Evolutionary conservation across 2,797 vertebrate genomes (phyloP), one percentile per base, ranked within the genome.

Genomic region (Girardinus metallicus): DNA sequence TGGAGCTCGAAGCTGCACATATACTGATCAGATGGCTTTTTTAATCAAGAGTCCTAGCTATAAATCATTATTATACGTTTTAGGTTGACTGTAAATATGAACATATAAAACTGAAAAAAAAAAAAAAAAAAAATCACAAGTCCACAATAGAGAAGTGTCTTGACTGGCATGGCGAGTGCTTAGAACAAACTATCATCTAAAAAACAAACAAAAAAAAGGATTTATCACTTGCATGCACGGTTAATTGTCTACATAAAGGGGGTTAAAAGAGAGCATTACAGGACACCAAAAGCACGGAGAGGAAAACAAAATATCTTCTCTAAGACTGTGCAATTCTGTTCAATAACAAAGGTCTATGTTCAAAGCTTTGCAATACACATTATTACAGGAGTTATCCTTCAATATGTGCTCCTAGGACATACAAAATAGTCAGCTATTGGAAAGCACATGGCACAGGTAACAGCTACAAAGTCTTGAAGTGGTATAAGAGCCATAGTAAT

Each of bases 211-310:
- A 26, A 10, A 34, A 34, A 5, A 34, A 47, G 26, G 5, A 76
- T 94, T 91, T 90, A 72, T 87, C 91, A 94, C 91, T 94, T 83
- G 94, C 96, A 96, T 96, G 96, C 96, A 94, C 78, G 81, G 85
- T 85, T 93, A 89, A 91, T 93, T 85, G 85, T 90, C 90, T 92
- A 93, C 91, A 88, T 75, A 89, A 90, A 91, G 77, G 68, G 87
- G 89, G 91, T 88, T 92, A 88, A 92, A 93, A 89, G 83, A 89
- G 78, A 94, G 91, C 87, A 68, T 87, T 90, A 94, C 90, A 85
- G 88, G 87, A 95, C 94, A 89, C 75, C 84, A 83, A 91, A 90
- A 90, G 89, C 92, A 93, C 88, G 74, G 88, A 90, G 91, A 92
- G 89, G 85, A 77, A 92, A 90, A 87, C 84, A 62, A 62, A 90